These are phyloP conservation scores for Myxocyprinus asiaticus DNA, from an alignment of 2,113 vertebrate species.

Conservation along the genomic window DNA sequence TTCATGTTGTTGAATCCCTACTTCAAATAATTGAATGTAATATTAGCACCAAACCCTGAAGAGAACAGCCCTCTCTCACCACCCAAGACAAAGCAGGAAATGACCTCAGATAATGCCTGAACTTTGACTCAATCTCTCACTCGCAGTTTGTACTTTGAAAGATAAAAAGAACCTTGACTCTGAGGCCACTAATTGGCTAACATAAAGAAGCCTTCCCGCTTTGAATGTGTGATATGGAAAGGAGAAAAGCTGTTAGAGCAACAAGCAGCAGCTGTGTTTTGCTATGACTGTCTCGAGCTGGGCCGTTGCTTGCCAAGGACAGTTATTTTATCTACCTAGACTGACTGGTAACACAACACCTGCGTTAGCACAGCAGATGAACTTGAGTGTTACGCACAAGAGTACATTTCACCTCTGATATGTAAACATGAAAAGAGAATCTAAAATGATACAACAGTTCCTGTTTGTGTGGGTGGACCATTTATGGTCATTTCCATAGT, in stretches of 20 bases:
- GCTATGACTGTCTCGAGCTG: slow-evolving; percentile 67
- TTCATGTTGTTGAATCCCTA: no score
- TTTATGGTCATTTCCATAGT: slow-evolving; percentile 15
- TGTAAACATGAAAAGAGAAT: slow-evolving; percentile 34
- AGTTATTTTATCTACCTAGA: slow-evolving; percentile 68
- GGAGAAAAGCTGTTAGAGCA: slow-evolving; percentile 58
- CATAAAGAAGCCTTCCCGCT: slow-evolving; percentile 71
- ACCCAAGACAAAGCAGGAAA: slow-evolving; percentile 81
- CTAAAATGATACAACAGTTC: not conserved
- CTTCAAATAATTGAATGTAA: no score
- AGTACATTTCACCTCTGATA: slow-evolving; percentile 47
- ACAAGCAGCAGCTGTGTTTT: slow-evolving; percentile 84
- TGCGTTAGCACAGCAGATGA: slow-evolving; percentile 32
- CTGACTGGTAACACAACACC: slow-evolving; percentile 58
- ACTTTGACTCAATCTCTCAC: slow-evolving; percentile 79
- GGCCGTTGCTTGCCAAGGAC: slow-evolving; percentile 71
- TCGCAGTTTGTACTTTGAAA: slow-evolving; percentile 73
- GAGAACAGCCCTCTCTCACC: slow-evolving; percentile 21
- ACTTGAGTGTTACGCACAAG: slow-evolving; percentile 18
- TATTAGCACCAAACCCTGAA: no score
- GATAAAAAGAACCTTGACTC: slow-evolving; percentile 82
- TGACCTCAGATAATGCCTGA: slow-evolving; percentile 83
- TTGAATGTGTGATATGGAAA: slow-evolving; percentile 58
- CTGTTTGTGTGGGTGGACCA: not conserved
- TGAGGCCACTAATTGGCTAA: slow-evolving; percentile 85